A percentile compares a stretch with the other conserved stretches of the same genome.
Conservation (phyloP, 2,113 vertebrate genomes). For the Saimiri boliviensis region DNA sequence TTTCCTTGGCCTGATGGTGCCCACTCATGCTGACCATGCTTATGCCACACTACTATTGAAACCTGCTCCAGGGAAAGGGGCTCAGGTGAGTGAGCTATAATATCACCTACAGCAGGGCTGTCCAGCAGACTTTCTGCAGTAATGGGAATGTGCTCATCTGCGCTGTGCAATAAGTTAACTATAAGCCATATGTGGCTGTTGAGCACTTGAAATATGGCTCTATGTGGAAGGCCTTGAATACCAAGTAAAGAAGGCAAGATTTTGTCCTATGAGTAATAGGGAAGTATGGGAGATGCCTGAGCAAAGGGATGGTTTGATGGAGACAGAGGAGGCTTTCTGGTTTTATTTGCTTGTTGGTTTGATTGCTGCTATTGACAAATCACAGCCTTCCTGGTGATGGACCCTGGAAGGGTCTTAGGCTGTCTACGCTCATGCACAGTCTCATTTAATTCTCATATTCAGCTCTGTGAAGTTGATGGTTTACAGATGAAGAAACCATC, state of each 20-base stretch:
- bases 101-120: background rate
- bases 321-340: background rate
- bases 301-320: background rate
- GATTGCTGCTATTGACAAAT: background rate
- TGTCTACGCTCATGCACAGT: background rate
- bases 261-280: background rate
- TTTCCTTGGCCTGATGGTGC: background rate
- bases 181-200: background rate
- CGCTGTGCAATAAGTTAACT: background rate
- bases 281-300: background rate
- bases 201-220: background rate
- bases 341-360: slow-evolving; percentile 22
- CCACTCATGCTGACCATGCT: background rate
- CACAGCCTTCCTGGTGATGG: background rate
- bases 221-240: background rate
- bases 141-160: background rate
- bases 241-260: background rate
- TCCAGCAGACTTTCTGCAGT: background rate
- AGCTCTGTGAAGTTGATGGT: background rate
- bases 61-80: background rate
- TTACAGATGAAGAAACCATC: background rate
- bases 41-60: background rate
- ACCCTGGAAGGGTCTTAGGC: background rate
- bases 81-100: background rate
- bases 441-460: background rate